These are phyloP conservation scores for Drosophila algonquin DNA, from an alignment of 2,888 invertebrate species.

Conservation along the genomic window DNA sequence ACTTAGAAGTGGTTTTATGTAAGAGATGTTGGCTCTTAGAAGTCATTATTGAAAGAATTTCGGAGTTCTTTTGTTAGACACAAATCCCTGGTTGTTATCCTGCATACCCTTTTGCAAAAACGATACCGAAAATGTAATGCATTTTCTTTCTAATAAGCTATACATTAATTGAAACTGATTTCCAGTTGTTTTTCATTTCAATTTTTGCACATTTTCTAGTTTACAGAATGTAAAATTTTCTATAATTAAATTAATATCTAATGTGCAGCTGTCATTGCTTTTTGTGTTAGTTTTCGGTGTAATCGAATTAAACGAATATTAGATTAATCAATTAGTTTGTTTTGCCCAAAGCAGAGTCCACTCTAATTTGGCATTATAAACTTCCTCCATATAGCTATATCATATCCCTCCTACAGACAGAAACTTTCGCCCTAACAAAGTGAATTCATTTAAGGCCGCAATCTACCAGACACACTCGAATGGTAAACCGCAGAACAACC, in stretches of 20 bases:
- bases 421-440: conserved; percentile 4
- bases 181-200: too few species aligned
- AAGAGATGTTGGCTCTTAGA: not conserved
- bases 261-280: too few species aligned
- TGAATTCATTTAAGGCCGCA: conserved; percentile 10
- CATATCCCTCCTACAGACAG: not conserved
- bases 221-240: too few species aligned
- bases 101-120: not conserved
- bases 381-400: not conserved
- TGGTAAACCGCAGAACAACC: conserved; percentile 29
- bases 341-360: not conserved
- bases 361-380: not conserved
- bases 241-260: too few species aligned
- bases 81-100: not conserved
- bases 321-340: too few species aligned
- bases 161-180: not conserved
- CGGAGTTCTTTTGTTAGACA: not conserved
- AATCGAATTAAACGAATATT: too few species aligned
- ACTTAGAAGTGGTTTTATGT: not conserved
- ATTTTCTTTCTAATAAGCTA: not conserved
- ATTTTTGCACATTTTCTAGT: too few species aligned
- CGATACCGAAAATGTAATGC: too few species aligned
- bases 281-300: too few species aligned
- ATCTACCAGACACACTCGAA: conserved; percentile 8
- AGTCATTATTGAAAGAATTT: not conserved